Base-by-base conservation (phyloP, 2,888 invertebrate genomes). In the Eupithecia centaureata region DNA sequence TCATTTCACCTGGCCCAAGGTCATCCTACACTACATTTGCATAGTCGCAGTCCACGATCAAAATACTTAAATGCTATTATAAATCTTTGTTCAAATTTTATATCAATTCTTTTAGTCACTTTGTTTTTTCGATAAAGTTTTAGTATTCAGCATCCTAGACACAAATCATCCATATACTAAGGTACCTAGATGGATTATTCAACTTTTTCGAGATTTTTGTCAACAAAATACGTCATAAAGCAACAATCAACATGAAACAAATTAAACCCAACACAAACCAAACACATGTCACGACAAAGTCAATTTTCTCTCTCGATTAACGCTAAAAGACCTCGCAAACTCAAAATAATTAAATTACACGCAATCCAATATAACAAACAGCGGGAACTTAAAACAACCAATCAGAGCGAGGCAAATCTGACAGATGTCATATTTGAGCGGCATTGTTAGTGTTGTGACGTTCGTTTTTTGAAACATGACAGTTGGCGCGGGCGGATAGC, bases 361-460 rank as follows among this genome's bases (percentile, higher is more conserved):
- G 75, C 83, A 86, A 86, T 85, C 82, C 83, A 81, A 85, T 82
- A 77, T 80, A 81, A 82, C 83, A 83, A 84, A 83, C 83, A 80
- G 81, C 79, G 80, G 82, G 81, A 79, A 84, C 85, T 86, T 79
- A 83, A 87, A 87, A 81, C 79, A 77, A 79, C 86, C 86, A 86
- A 84, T 86, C 81, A 78, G 76, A 70, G 76, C 74, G 77, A 79
- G 76, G 73, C 83, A 86, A 86, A 88, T 86, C 87, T 90, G 91
- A 90, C 91, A 92, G 89, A 88, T 92, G 91, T 91, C 91, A 89
- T 83, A 84, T 86, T 85, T 82, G 82, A 79, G 83, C 84, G 86
- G 84, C 72, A 69, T 73, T 75, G 75, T 75, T 75, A 83, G 83
- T 83, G 82, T 83, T 85, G 79, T 82, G 85, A 82, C 83, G 81